Evolutionary conservation across 2,113 vertebrate genomes (phyloP).

Genomic region (Egretta garzetta): DNA sequence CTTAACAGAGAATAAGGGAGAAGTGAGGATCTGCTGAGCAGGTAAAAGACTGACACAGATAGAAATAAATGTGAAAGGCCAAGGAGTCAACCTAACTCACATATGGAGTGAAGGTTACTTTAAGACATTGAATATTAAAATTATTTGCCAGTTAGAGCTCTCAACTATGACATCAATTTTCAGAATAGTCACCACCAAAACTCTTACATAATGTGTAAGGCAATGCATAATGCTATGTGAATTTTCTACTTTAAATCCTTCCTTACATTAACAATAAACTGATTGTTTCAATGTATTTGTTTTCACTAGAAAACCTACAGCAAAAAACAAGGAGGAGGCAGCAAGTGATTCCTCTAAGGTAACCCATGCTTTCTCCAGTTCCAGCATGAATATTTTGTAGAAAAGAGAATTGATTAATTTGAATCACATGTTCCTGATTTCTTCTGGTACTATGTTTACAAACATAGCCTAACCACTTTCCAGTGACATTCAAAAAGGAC

Average conservation of each 20-base stretch:
- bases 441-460: background rate
- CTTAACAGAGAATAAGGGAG: background rate
- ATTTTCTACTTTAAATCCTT: background rate
- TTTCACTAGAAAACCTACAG: slow-evolving; percentile 56
- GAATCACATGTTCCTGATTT: background rate
- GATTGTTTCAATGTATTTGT: background rate
- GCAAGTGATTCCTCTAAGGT: slow-evolving; percentile 63
- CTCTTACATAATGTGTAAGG: background rate
- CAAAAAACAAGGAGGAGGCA: slow-evolving; percentile 40
- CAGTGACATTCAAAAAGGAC: background rate
- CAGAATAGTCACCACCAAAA: background rate
- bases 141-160: background rate
- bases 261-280: background rate
- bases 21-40: background rate
- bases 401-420: background rate
- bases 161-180: background rate
- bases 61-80: background rate
- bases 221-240: background rate
- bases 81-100: background rate
- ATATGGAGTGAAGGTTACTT: background rate
- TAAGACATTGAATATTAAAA: background rate
- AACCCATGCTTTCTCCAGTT: background rate
- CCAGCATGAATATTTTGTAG: background rate
- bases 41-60: background rate
- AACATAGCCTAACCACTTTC: background rate